Base-by-base conservation (phyloP, 2,888 invertebrate genomes). In the Nemoura dubitans region DNA sequence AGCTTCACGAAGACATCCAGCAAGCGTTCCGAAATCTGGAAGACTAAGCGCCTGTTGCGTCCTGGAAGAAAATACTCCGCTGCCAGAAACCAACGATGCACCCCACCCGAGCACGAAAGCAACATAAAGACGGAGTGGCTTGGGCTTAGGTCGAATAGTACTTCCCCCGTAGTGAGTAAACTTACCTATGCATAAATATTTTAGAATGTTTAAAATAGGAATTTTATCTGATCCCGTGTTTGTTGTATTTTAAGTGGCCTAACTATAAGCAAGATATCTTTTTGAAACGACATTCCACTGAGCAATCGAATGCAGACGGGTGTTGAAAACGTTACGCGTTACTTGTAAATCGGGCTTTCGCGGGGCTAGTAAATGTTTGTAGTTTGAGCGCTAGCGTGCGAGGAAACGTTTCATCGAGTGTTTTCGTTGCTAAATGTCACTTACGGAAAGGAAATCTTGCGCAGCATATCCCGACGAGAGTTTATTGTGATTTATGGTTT, bases 21-120 rank as follows among this genome's bases (percentile, higher is more conserved):
- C 97, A 97, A 91, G 97, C 98, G 90, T 99, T 99, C 95, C 96
- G 99, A 92, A 99, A 98, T 94, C 94, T 99, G 91, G 99, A 99
- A 94, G 99, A 99, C 92, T 98, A 97, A 94, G 89, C 76, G 25
- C 28, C 43, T 14, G 14, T 21, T 28, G 76, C 59, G 28, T 21
- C 84, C 84, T 76, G 76, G 27, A 84, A 84, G 76, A 76, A 59
- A 59, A 84, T 84, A 84, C 84, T 84, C 84, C 84, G 76, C 16
- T 25, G 59, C 59, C 42, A 84, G 76, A 5, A 59, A 84, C 59
- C 10, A 84, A 84, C 42, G 36, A 84, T 59, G 59, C 78, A 81
- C 27, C 59, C 36, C 14, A n/a, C 59, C 84, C 84, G 29, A 29
- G 84, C 84, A 76, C 76, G 76, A 84, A 84, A 76, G 28, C 59